Conservation (phyloP, 2,888 invertebrate species). For the Eilema depressum region DNA sequence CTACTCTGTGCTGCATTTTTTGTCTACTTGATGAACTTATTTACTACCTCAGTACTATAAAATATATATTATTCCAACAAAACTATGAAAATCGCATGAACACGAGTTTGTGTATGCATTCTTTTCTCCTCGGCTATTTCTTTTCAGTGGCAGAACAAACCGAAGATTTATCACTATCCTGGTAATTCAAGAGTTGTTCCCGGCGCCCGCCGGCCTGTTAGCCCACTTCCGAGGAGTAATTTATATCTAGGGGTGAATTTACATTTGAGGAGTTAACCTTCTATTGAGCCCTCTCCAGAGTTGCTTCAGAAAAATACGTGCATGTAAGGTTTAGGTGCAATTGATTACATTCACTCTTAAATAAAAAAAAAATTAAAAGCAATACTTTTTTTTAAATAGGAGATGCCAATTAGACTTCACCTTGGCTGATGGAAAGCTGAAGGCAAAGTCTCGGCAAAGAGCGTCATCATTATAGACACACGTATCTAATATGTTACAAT, state of each 20-base stretch:
- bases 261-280: slow-evolving; percentile 41
- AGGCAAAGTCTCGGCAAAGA: too few relatives aligned
- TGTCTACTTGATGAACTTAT: not conserved
- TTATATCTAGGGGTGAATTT: slow-evolving; percentile 54
- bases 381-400: too few relatives aligned
- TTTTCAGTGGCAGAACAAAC: slow-evolving; percentile 59
- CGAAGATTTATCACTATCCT: slow-evolving; percentile 62
- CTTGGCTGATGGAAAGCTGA: too few relatives aligned
- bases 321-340: not conserved
- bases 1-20: not conserved
- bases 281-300: not conserved
- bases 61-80: not conserved
- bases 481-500: too few relatives aligned
- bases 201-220: slow-evolving; percentile 60
- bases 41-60: too few relatives aligned
- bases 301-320: not conserved
- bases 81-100: slow-evolving; percentile 1
- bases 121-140: slow-evolving; percentile 21
- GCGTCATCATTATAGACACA: too few relatives aligned
- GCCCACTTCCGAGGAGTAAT: slow-evolving; percentile 55
- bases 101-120: slow-evolving; percentile 11
- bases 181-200: slow-evolving; percentile 55
- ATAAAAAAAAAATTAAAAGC: not conserved
- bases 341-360: not conserved
- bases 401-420: too few relatives aligned